Evolutionary conservation across 2,797 vertebrate species (phyloP).

Genomic region (Sebastiscus tertius): DNA sequence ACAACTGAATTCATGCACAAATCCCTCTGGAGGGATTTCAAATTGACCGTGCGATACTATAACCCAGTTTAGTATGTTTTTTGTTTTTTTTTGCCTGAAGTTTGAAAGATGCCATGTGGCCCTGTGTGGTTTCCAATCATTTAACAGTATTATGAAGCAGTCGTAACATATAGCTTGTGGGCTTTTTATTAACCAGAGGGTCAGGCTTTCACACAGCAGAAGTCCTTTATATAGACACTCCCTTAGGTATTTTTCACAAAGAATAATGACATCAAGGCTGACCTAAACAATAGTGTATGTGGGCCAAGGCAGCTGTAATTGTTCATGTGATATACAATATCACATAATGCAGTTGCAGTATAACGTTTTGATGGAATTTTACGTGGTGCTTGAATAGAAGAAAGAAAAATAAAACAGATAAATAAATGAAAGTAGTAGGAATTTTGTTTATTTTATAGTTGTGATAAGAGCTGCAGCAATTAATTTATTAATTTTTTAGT

Average conservation of each 20-base stretch:
- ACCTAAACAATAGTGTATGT: conserved; percentile 29
- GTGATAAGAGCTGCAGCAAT: no score
- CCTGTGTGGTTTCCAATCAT: neutral
- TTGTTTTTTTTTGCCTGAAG: neutral
- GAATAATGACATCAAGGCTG: conserved; percentile 27
- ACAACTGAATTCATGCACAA: neutral
- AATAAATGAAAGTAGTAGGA: neutral
- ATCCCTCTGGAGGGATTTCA: neutral
- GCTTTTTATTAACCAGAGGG: conserved; percentile 14
- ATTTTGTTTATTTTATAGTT: neutral
- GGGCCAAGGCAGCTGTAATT: neutral
- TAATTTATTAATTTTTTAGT: no score
- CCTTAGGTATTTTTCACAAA: conserved; percentile 18
- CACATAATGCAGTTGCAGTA: neutral
- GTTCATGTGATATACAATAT: neutral
- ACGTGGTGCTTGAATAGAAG: neutral
- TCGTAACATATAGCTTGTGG: neutral
- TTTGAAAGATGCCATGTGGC: neutral
- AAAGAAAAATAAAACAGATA: neutral
- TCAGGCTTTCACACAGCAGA: conserved; percentile 7
- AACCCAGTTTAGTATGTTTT: neutral
- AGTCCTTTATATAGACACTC: conserved; percentile 26
- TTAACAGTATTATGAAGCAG: neutral
- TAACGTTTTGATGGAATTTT: neutral
- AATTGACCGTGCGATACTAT: neutral